Conservation (phyloP, 2,797 vertebrate genomes). For the Manis pentadactyla region DNA sequence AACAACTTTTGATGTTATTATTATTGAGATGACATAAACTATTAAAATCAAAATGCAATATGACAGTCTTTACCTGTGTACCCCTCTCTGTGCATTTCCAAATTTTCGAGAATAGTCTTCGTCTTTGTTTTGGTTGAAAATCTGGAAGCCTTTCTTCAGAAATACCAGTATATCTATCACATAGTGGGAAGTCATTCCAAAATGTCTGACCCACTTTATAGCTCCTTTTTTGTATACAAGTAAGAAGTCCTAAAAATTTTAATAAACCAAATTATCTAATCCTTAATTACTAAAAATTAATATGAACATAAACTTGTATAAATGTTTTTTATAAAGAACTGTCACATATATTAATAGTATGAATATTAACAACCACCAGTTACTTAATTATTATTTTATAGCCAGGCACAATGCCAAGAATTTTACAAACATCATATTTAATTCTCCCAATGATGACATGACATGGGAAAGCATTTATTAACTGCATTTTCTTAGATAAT, state of each 20-base stretch:
- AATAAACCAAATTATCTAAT: background rate
- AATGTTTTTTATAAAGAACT: background rate
- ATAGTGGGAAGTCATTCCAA: background rate
- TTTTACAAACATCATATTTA: constrained; percentile 10
- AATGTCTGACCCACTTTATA: background rate
- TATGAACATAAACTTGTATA: background rate
- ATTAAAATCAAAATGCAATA: background rate
- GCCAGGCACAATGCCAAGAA: background rate
- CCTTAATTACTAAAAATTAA: constrained; percentile 32
- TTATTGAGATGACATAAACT: background rate
- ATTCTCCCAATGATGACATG: background rate
- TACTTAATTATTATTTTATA: background rate
- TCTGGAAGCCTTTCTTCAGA: background rate
- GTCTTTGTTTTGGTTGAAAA: background rate
- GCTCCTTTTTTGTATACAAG: background rate
- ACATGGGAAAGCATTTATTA: background rate
- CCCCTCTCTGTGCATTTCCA: background rate
- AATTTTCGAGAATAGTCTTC: background rate
- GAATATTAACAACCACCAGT: background rate
- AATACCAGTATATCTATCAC: background rate
- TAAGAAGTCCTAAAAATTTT: background rate
- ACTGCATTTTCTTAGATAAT: background rate
- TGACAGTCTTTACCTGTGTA: background rate
- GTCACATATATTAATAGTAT: background rate
- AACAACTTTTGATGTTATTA: background rate